These are phyloP conservation scores for Himalopsyche kuldschensis DNA, from an alignment of 2,888 invertebrate species.

Conservation along the genomic window DNA sequence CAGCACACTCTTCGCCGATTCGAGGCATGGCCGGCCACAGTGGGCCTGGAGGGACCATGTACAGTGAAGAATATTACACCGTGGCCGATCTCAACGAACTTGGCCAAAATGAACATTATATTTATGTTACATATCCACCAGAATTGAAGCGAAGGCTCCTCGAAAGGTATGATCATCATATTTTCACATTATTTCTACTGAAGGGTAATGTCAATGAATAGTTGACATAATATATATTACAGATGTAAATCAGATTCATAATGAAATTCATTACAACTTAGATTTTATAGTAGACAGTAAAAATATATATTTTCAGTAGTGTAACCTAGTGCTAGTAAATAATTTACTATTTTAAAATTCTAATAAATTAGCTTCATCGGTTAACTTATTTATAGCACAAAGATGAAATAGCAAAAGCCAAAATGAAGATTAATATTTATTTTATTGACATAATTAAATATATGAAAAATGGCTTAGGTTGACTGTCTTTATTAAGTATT, in stretches of 20 bases:
- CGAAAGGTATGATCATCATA: slow-evolving; percentile 68
- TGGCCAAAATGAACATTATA: slow-evolving; percentile 75
- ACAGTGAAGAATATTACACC: slow-evolving; percentile 49
- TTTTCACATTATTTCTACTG: slow-evolving; percentile 45
- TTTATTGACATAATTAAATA: neutral
- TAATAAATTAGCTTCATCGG: too few species aligned
- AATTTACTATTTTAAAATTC: too few species aligned
- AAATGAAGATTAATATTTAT: neutral
- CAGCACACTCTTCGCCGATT: slow-evolving; percentile 68
- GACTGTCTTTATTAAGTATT: too few species aligned
- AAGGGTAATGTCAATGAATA: slow-evolving; percentile 12
- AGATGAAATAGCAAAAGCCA: too few species aligned
- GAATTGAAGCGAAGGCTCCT: slow-evolving; percentile 80
- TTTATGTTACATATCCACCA: slow-evolving; percentile 86
- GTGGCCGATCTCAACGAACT: slow-evolving; percentile 56
- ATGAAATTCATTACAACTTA: neutral
- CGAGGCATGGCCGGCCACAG: slow-evolving; percentile 58
- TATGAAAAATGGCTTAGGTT: too few species aligned
- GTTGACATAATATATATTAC: neutral
- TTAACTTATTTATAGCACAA: too few species aligned
- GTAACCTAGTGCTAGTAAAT: too few species aligned
- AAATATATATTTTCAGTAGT: neutral
- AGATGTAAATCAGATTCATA: too few species aligned
- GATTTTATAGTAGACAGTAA: neutral
- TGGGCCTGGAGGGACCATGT: slow-evolving; percentile 47